These are phyloP conservation scores for Onychomys torridus DNA, from an alignment of 2,797 vertebrate species.

Conservation along the genomic window DNA sequence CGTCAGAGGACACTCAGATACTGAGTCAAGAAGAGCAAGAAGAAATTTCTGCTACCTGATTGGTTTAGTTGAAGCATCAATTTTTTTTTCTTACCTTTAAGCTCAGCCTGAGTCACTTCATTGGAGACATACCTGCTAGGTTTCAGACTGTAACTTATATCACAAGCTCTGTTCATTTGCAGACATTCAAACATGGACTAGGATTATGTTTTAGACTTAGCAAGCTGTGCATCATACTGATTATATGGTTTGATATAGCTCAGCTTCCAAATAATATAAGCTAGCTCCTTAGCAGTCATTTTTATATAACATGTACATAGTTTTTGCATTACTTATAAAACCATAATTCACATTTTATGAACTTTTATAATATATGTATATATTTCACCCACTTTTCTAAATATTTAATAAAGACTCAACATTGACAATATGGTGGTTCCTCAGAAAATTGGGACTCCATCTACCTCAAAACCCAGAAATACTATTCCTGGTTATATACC, in stretches of 20 bases:
- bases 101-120: background rate
- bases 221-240: background rate
- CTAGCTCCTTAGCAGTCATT: background rate
- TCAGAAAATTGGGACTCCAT: background rate
- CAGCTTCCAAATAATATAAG: background rate
- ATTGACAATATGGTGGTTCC: background rate
- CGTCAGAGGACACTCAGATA: background rate
- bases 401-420: background rate
- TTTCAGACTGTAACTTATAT: background rate
- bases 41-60: background rate
- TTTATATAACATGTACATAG: background rate
- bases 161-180: background rate
- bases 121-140: background rate
- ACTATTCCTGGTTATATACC: background rate
- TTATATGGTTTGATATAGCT: background rate
- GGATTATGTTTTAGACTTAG: background rate
- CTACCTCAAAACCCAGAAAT: background rate
- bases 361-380: background rate
- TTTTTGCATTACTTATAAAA: background rate
- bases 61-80: background rate
- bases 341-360: background rate
- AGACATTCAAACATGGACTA: background rate
- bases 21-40: background rate
- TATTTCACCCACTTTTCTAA: background rate
- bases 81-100: background rate